Evolutionary conservation across 1,140 invertebrate species (phyloP).

Genomic region (Bombus picipes): DNA sequence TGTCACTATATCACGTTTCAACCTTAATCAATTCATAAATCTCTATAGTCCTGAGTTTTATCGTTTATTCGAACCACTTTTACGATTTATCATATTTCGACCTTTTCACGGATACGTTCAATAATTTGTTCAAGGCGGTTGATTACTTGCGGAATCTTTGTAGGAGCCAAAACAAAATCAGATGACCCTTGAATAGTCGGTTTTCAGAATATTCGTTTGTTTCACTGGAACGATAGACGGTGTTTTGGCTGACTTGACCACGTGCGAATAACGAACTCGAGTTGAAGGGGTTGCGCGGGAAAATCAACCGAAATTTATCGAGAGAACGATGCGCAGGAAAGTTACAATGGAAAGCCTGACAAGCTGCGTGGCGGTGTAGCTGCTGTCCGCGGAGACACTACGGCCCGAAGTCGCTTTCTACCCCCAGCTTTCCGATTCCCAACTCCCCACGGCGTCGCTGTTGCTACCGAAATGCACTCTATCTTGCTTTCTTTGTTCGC

Average conservation of each 20-base stretch:
- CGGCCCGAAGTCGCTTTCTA: constrained; percentile 52
- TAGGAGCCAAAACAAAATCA: too few species aligned
- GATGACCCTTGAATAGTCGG: too few species aligned
- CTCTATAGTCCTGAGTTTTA: not conserved
- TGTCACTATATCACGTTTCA: not conserved
- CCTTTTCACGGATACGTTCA: not conserved
- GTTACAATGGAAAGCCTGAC: not conserved
- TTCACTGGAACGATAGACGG: not conserved
- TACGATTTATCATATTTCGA: not conserved
- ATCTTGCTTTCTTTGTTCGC: not conserved
- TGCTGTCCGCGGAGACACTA: constrained; percentile 66
- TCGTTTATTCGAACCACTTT: not conserved
- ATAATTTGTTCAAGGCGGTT: not conserved
- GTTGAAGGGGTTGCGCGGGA: constrained; percentile 32
- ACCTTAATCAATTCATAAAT: not conserved
- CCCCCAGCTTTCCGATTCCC: constrained; percentile 53
- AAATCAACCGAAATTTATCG: not conserved
- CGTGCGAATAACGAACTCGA: not conserved
- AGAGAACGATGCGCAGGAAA: constrained; percentile 5
- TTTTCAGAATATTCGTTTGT: not conserved
- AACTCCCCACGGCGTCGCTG: constrained; percentile 23
- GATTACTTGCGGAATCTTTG: not conserved
- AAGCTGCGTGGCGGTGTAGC: constrained; percentile 58
- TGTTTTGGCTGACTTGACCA: not conserved
- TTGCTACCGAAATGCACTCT: constrained; percentile 22